These are phyloP conservation scores for Corapipo altera DNA, from an alignment of 2,113 vertebrate species.

Conservation along the genomic window DNA sequence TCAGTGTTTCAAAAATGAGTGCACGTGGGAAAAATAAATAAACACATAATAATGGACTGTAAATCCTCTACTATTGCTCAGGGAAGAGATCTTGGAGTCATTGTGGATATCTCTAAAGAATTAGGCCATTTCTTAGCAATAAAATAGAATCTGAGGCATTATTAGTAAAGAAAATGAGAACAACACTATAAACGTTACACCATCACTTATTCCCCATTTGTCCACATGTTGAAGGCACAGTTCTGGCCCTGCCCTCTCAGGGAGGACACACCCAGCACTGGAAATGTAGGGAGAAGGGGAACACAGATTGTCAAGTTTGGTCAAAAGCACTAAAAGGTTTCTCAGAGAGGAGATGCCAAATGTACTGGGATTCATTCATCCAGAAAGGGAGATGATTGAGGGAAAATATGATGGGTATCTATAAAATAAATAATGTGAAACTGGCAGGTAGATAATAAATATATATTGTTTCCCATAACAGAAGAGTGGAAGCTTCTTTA, in stretches of 20 bases:
- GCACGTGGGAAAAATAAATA: background rate
- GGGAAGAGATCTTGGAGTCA: background rate
- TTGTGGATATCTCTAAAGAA: background rate
- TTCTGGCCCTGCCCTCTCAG: background rate
- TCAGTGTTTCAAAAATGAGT: background rate
- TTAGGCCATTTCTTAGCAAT: background rate
- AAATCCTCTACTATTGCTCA: background rate
- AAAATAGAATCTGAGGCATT: background rate
- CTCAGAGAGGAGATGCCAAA: background rate
- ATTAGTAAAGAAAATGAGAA: background rate
- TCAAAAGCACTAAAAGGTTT: background rate
- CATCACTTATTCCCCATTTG: background rate
- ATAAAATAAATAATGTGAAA: background rate
- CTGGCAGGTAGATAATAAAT: background rate
- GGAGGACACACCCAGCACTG: rapidly evolving
- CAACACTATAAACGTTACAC: background rate
- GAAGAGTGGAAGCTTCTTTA: background rate
- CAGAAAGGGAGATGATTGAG: background rate
- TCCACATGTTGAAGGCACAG: background rate
- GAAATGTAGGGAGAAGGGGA: background rate
- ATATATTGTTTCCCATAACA: background rate
- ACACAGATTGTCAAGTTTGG: background rate
- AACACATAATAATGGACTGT: background rate
- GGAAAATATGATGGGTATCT: background rate
- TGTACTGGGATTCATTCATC: background rate